Base-by-base conservation (phyloP, 2,888 invertebrate genomes). In the Myopa testacea region DNA sequence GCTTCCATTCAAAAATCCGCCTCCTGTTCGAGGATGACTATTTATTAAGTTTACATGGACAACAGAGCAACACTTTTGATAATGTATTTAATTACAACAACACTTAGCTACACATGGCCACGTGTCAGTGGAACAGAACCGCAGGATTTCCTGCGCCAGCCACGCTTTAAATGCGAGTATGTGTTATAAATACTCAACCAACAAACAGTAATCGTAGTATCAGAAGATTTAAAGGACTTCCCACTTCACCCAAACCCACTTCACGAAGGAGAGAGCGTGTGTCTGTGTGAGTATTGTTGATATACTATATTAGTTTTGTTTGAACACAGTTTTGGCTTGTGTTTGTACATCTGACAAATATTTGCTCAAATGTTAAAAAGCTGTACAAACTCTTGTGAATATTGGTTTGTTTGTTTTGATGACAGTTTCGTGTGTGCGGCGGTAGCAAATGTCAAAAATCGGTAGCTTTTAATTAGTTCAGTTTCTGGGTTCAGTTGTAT, bases 401-500 rank as follows among this genome's bases (percentile, higher is more conserved):
- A 50, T 73, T 63, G 52, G 75, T 19, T 50, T 77, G 60, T 63
- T 62, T 75, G 60, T 34, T 75, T 45, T 40, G 45, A 45, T 68
- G 75, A 75, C 58, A 68, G 75, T 83, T 80, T 82, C 80, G 82
- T 80, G 77, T 78, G 80, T 58, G 58, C 34, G 37, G 19, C 19
- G 40, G 40, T 60, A 26, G 55, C 40, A 7, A 60, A 77, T 77
- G 77, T 73, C 77, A 77, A 77, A 76, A 72, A 77, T 77, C 76
- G 76, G 14, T 76, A 45, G 76, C 81, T 82, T 84, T 85, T 83
- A 86, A 85, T 86, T 84, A 82, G 82, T 86, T 19, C 71, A 26
- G 16, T 58, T 58, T 19, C 62, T 16, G 62, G 6, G 10, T 40
- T 69, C 26, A 69, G 62, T 69, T 69, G 38, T 26, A 26, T 26